Conservation (phyloP, 2,113 vertebrate species). For the Amazona vittata region DNA sequence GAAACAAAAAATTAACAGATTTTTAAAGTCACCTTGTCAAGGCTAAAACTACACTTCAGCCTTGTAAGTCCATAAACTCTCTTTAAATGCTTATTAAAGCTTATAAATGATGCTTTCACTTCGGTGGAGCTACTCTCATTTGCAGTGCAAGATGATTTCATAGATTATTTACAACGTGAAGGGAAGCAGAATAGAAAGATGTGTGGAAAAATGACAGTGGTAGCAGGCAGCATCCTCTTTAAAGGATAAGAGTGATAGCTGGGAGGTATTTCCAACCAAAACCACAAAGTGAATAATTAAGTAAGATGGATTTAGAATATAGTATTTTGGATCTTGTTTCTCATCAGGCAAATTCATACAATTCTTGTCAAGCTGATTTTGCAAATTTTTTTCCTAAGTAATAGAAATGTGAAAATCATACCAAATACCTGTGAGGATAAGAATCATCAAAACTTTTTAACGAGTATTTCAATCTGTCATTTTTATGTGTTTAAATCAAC, state of each 20-base stretch:
- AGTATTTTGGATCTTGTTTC: background rate
- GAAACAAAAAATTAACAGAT: slow-evolving; percentile 51
- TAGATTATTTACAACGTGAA: slow-evolving; percentile 2
- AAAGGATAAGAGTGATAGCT: background rate
- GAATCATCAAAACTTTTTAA: background rate
- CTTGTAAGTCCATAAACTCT: background rate
- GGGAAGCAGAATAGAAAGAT: background rate
- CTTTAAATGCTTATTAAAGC: slow-evolving; percentile 12
- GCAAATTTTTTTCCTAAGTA: background rate
- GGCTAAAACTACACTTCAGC: background rate
- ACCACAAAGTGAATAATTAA: background rate
- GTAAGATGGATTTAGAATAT: background rate
- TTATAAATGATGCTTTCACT: slow-evolving; percentile 14
- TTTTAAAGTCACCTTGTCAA: slow-evolving; percentile 57
- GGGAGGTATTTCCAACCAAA: background rate
- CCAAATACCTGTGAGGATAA: background rate
- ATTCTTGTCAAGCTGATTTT: background rate
- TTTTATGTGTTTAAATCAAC: background rate
- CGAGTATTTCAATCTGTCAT: background rate
- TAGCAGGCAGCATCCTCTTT: background rate
- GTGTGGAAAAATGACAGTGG: background rate
- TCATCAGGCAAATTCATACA: background rate
- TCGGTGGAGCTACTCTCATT: background rate
- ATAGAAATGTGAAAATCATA: background rate
- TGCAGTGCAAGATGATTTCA: background rate